Conservation (phyloP, 2,888 invertebrate genomes). For the Morinoia aosen region DNA sequence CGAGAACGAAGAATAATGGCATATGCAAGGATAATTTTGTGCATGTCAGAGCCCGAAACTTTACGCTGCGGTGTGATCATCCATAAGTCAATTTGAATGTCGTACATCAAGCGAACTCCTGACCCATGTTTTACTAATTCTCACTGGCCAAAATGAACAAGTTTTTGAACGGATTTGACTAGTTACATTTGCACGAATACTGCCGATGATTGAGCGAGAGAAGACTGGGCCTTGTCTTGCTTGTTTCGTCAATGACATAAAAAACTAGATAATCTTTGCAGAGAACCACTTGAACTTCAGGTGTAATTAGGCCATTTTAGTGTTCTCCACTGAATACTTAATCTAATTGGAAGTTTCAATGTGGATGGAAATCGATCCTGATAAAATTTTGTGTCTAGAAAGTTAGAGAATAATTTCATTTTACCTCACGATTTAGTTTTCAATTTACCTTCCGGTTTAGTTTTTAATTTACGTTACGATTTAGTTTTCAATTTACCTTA, state of each 20-base stretch:
- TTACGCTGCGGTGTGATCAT: background rate
- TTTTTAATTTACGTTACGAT: too few species aligned
- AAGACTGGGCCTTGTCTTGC: background rate
- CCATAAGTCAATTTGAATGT: background rate
- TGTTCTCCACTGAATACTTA: background rate
- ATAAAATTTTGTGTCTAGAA: background rate
- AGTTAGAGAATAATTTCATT: background rate
- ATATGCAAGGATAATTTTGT: conserved; percentile 4
- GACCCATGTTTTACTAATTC: background rate
- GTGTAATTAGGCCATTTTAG: background rate
- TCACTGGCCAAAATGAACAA: background rate
- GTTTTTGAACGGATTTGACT: background rate
- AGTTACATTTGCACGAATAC: background rate
- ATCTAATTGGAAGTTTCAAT: background rate
- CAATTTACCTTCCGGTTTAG: background rate
- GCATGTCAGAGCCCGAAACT: background rate
- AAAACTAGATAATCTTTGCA: background rate
- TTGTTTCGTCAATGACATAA: background rate
- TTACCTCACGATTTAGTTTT: background rate
- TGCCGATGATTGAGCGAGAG: background rate
- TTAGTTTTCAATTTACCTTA: too few species aligned
- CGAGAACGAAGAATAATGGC: conserved; percentile 1
- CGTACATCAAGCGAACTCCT: background rate
- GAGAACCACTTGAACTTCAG: too few species aligned
- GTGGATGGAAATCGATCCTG: background rate